phyloP scores from a whole-genome alignment of 2,888 invertebrate species.

The Ecdyonurus torrentis region DNA sequence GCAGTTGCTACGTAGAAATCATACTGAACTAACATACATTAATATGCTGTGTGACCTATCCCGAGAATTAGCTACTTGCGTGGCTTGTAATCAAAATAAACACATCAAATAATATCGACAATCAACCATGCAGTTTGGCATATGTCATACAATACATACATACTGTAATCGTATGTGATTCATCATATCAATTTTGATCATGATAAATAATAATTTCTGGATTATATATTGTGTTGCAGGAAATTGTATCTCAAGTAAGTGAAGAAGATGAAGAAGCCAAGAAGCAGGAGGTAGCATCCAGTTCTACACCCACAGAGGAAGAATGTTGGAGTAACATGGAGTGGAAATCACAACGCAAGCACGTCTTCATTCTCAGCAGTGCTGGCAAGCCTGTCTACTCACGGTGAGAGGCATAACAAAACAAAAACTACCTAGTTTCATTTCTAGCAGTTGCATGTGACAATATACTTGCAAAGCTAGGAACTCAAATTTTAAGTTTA shows the following conservation, averaged over 20 bases:
- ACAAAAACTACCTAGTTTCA: too few species aligned
- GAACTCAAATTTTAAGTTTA: too few species aligned
- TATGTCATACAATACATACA: neutral
- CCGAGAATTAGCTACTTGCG: too few species aligned
- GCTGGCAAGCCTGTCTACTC: conserved; percentile 97
- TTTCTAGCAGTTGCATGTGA: too few species aligned
- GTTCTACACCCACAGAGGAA: conserved; percentile 27
- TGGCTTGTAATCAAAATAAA: too few species aligned
- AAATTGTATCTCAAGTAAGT: conserved; percentile 6
- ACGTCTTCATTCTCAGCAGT: conserved; percentile 86
- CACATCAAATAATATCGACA: too few species aligned
- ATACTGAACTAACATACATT: too few species aligned
- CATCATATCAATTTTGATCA: neutral
- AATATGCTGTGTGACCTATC: too few species aligned
- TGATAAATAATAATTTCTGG: neutral
- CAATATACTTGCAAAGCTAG: too few species aligned
- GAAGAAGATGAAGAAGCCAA: conserved; percentile 11
- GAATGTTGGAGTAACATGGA: conserved; percentile 52
- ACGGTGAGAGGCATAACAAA: conserved; percentile 45
- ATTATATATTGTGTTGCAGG: neutral
- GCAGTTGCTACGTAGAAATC: too few species aligned
- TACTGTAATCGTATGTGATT: neutral
- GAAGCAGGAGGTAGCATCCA: conserved; percentile 9
- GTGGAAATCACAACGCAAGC: conserved; percentile 69
- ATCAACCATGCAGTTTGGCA: too few species aligned